A percentile compares a stretch with the other conserved stretches of the same genome.
These are phyloP conservation scores for Scaptomyza hsui DNA, from an alignment of 1,140 invertebrate species.

Conservation along the genomic window DNA sequence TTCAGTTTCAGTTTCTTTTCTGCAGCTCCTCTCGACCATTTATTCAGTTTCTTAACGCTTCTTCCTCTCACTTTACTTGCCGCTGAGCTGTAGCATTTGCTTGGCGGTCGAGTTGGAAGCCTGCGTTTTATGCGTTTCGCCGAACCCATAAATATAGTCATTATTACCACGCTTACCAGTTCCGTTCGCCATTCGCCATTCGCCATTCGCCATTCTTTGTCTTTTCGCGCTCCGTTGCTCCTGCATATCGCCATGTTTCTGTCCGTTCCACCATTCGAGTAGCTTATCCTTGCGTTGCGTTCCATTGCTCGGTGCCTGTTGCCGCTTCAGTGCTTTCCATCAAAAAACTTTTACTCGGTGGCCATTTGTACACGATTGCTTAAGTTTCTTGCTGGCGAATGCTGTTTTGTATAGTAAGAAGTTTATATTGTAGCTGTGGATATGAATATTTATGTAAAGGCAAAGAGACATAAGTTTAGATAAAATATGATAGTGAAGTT, in stretches of 20 bases:
- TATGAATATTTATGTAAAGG: neutral
- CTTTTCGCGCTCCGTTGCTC: conserved; percentile 57
- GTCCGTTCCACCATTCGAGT: conserved; percentile 7
- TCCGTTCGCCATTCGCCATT: conserved; percentile 11
- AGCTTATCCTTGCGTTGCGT: conserved; percentile 14
- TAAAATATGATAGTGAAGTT: no score
- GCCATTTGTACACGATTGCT: conserved; percentile 18
- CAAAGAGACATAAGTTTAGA: neutral
- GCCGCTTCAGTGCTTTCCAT: conserved; percentile 27
- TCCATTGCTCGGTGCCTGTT: conserved; percentile 8
- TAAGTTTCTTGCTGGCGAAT: neutral
- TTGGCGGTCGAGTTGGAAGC: conserved; percentile 32
- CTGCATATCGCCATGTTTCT: neutral
- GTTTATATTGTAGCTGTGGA: neutral
- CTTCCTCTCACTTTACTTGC: neutral
- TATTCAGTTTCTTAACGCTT: conserved; percentile 32
- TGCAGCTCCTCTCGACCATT: conserved; percentile 34
- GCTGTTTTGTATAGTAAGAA: neutral
- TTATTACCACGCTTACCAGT: conserved; percentile 58
- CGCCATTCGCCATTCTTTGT: conserved; percentile 19
- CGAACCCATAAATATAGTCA: conserved; percentile 70
- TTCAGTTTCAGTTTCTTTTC: conserved; percentile 56
- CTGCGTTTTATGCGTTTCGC: conserved; percentile 65
- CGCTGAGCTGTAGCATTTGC: conserved; percentile 20
- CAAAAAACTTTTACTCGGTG: conserved; percentile 18